Conservation (phyloP, 2,888 invertebrate species). For the Philereme vetulata region DNA sequence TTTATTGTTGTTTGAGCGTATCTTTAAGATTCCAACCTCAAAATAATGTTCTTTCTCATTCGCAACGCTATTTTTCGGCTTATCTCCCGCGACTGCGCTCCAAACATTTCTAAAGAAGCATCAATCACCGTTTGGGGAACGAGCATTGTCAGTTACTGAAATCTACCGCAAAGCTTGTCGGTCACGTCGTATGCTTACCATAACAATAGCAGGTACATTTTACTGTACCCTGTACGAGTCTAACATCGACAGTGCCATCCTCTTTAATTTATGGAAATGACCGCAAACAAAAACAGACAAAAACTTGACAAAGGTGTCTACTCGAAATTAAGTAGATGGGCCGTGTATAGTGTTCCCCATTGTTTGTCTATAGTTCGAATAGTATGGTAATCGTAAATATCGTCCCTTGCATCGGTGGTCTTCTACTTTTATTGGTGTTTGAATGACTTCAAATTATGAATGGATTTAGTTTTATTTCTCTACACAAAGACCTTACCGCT, state of each 20-base stretch:
- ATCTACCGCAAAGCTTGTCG: constrained; percentile 65
- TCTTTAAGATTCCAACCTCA: not conserved
- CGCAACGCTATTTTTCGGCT: constrained; percentile 5
- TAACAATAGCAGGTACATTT: constrained; percentile 78
- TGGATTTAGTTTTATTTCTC: constrained; percentile 8
- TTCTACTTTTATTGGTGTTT: constrained; percentile 42
- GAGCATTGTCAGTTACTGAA: constrained; percentile 55
- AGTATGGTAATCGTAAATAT: constrained; percentile 71
- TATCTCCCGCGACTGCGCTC: constrained; percentile 10
- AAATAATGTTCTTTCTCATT: constrained; percentile 6
- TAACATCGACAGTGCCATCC: constrained; percentile 60
- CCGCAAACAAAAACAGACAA: constrained; percentile 81
- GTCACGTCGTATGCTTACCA: constrained; percentile 74
- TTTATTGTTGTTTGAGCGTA: constrained; percentile 8
- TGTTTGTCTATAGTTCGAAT: constrained; percentile 69
- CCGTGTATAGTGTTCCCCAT: constrained; percentile 68
- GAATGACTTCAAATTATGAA: constrained; percentile 12
- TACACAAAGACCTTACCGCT: not conserved
- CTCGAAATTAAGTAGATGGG: constrained; percentile 81
- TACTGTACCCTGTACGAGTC: constrained; percentile 48
- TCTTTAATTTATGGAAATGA: constrained; percentile 81
- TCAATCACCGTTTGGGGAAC: constrained; percentile 34
- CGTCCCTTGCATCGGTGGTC: constrained; percentile 55
- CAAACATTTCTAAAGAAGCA: constrained; percentile 34
- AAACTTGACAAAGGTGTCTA: constrained; percentile 82